These are phyloP conservation scores for Anarsia innoxiella DNA, from an alignment of 2,888 invertebrate genomes.

Conservation along the genomic window DNA sequence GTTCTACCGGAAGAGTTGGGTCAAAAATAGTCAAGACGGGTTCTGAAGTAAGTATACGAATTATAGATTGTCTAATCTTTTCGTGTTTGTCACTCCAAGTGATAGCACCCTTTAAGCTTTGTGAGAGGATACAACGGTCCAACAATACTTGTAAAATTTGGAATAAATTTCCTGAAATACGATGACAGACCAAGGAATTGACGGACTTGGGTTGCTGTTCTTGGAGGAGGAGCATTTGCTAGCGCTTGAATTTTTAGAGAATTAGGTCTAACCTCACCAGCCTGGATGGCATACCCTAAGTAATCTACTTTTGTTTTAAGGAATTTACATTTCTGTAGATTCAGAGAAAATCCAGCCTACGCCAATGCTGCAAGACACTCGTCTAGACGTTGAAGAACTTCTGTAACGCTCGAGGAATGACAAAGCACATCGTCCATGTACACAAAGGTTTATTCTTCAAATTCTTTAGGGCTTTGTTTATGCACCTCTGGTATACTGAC, in stretches of 20 bases:
- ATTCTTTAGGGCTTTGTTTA: conserved; percentile 20
- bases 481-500: conserved; percentile 6
- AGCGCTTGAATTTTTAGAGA: conserved; percentile 17
- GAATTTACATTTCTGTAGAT: conserved; percentile 17
- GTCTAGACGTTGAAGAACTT: conserved; percentile 15
- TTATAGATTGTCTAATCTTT: too few species aligned
- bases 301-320: conserved; percentile 16
- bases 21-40: too few species aligned
- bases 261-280: conserved; percentile 17
- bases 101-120: conserved; percentile 22
- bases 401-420: conserved; percentile 9
- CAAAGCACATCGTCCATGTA: conserved; percentile 22
- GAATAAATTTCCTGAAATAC: conserved; percentile 20
- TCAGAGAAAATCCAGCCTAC: conserved; percentile 16
- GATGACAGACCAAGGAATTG: conserved; percentile 21
- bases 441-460: conserved; percentile 9
- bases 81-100: too few species aligned
- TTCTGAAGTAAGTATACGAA: too few species aligned
- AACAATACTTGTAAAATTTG: conserved; percentile 17
- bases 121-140: conserved; percentile 25
- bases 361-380: conserved; percentile 8
- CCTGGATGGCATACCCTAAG: conserved; percentile 14
- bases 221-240: conserved; percentile 15
- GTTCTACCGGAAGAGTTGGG: too few species aligned
- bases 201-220: conserved; percentile 17